Evolutionary conservation across 2,888 invertebrate genomes (phyloP).

Genomic region (Ceramica pisi): DNA sequence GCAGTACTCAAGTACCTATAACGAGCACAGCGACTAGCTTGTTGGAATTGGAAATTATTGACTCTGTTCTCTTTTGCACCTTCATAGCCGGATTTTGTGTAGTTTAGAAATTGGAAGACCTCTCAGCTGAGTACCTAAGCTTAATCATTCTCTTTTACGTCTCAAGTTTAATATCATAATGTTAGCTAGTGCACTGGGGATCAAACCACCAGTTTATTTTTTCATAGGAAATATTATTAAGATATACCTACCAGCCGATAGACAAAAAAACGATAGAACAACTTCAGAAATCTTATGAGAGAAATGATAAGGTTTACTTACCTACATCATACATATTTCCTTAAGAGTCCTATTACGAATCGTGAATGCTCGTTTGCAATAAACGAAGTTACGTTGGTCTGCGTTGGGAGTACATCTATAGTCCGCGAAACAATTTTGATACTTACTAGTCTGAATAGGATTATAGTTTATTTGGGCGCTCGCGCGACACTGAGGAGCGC

Average conservation of each 20-base stretch:
- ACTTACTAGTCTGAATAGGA: too few relatives aligned
- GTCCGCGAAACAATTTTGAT: too few relatives aligned
- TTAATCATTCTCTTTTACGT: neutral
- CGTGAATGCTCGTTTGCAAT: too few relatives aligned
- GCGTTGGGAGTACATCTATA: too few relatives aligned
- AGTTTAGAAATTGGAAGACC: neutral
- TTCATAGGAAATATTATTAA: neutral
- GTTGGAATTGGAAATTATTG: too few relatives aligned
- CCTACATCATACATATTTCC: conserved; percentile 1
- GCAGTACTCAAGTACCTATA: neutral
- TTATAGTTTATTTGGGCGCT: too few relatives aligned
- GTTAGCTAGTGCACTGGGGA: neutral
- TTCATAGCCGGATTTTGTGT: neutral
- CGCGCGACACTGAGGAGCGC: too few relatives aligned
- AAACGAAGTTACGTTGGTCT: too few relatives aligned
- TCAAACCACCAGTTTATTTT: neutral
- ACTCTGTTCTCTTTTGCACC: neutral
- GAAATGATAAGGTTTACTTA: conserved; percentile 3
- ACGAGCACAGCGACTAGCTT: neutral
- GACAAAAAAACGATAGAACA: neutral
- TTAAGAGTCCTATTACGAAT: too few relatives aligned
- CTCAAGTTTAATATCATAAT: neutral
- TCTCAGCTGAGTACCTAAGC: too few relatives aligned
- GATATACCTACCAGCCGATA: too few relatives aligned
- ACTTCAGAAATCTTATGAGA: neutral